Base-by-base conservation (phyloP, 35 echinoderm and acorn worm genomes). In the Ophioderma brevispina region DNA sequence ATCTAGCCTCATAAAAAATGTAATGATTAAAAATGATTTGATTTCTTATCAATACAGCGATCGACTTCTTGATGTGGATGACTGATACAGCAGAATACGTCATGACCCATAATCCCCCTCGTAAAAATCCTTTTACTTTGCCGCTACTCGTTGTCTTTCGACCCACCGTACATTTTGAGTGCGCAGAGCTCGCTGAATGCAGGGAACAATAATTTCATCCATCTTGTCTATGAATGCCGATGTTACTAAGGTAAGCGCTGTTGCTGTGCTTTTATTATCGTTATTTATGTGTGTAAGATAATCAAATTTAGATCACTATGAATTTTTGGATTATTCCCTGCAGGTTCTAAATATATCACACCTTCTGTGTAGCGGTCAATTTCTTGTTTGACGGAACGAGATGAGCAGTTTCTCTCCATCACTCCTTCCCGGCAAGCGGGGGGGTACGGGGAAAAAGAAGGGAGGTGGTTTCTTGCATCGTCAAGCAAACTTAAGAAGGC, bases 391-490 rank as follows among this genome's bases (percentile, higher is more conserved):
- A 25, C 13, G 13, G 13, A 13, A 33, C 78, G 38, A 37, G 33
- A 96, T 96, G 94, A 96, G 94, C 80, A 96, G 90, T 90, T n/a
- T n/a, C n/a, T 87, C 94, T 81, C 91, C 91, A 87, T 88, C 90
- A 17, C n/a, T 78, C 70, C 90, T 91, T n/a, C 31, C 94, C 94
- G 32, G 64, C 94, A 18, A 96, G 91, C 79, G 94, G 94, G 21
- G 94, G 15, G 83, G 90, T 79, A 80, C 88, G 36, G 94, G 94
- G 5, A 96, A 96, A 75, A 96, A 96, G 91, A 96, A 96, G 92
- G 94, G 94, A 75, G 94, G 94, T 86, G 94, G 94, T 32, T 96
- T 96, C 77, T 86, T 96, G 81, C 94, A 96, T 82, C 78, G 94
- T 64, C 92, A 93, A 93, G 94, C 94, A 96, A 96, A 82, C 82